phyloP scores from a whole-genome alignment of 2,113 vertebrate species.

The Tupaia chinensis region DNA sequence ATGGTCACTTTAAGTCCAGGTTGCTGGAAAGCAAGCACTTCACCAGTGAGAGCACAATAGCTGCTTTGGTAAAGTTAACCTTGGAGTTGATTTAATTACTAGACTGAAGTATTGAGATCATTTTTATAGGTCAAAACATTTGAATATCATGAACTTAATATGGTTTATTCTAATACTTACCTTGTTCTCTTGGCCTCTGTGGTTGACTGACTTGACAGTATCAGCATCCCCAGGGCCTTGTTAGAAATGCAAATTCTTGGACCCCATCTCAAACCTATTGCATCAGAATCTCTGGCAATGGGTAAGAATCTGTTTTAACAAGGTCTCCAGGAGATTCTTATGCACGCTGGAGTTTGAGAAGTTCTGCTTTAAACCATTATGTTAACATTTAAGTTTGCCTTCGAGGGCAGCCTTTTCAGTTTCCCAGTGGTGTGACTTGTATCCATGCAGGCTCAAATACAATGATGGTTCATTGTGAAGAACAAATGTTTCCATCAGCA shows the following conservation, averaged over 20 bases:
- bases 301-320: background rate
- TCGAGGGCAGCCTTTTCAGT: background rate
- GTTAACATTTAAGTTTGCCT: slow-evolving; percentile 10
- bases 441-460: background rate
- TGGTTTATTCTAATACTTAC: background rate
- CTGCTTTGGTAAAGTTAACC: background rate
- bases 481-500: background rate
- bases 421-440: background rate
- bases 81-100: background rate
- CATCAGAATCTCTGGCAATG: background rate
- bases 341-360: background rate
- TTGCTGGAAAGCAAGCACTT: background rate
- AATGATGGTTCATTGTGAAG: background rate
- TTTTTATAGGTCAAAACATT: background rate
- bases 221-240: background rate
- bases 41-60: background rate
- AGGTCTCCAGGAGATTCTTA: background rate
- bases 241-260: background rate
- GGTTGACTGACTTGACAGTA: background rate
- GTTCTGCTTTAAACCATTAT: background rate
- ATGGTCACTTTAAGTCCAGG: background rate
- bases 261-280: background rate
- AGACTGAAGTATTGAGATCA: background rate
- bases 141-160: background rate
- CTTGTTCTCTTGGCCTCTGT: background rate